These are phyloP conservation scores for Bradypodion ventrale DNA, from an alignment of 2,797 vertebrate species.

Conservation along the genomic window DNA sequence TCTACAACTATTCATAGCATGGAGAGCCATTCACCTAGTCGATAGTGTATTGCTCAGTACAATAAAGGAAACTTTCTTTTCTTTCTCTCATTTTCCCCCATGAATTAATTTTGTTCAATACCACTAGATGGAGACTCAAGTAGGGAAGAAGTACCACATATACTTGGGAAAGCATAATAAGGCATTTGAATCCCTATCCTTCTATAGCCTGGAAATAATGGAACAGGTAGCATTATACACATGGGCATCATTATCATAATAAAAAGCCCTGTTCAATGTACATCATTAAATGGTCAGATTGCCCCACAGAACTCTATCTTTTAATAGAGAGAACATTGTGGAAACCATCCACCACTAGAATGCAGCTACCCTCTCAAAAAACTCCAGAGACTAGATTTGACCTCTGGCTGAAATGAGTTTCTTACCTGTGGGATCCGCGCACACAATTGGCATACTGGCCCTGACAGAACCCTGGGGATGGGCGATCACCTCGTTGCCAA, in stretches of 20 bases:
- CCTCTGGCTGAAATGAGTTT: background rate
- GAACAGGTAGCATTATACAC: background rate
- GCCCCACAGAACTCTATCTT: background rate
- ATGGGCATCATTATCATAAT: no score
- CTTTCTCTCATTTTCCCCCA: conserved; percentile 1
- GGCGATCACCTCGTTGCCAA: no score
- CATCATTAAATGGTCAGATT: background rate
- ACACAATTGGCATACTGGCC: no score
- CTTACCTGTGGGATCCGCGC: background rate
- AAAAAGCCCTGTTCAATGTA: background rate
- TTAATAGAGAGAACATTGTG: background rate
- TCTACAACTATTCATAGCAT: background rate
- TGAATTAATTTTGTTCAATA: background rate
- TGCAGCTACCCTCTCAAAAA: no score
- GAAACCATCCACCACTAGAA: background rate
- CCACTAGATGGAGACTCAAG: conserved; percentile 31
- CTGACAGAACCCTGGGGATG: no score
- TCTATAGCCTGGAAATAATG: background rate
- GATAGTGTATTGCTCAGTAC: background rate
- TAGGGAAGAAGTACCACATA: background rate
- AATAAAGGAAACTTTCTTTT: background rate
- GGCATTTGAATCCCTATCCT: background rate
- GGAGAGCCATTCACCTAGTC: background rate
- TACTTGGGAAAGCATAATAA: background rate
- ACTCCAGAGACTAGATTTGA: background rate